Percentiles rank a stretch among this genome's conserved stretches.
phyloP scores from a whole-genome alignment of 2,797 vertebrate genomes.

The Bovichtus variegatus region DNA sequence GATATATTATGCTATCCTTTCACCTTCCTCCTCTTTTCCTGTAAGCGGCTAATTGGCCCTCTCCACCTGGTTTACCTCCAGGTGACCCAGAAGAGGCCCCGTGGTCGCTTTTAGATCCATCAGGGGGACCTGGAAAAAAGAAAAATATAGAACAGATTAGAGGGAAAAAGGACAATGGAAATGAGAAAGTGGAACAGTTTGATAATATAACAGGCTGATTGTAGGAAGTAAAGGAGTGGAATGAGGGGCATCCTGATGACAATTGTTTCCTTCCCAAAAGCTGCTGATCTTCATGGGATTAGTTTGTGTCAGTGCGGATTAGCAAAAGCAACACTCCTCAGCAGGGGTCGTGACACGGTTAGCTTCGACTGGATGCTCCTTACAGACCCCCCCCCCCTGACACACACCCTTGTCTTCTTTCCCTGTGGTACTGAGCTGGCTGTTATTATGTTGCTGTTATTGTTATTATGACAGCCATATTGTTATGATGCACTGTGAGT shows the following conservation, averaged over 20 bases:
- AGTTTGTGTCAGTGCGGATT: slow-evolving; percentile 69
- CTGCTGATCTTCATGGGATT: slow-evolving; percentile 61
- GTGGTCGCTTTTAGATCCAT: slow-evolving; percentile 18
- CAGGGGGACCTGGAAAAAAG: slow-evolving; percentile 4
- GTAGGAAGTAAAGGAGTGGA: not conserved
- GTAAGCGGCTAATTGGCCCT: slow-evolving; percentile 54
- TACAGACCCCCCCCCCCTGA: not conserved
- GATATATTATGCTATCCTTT: slow-evolving; percentile 25
- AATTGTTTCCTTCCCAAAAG: slow-evolving; percentile 53
- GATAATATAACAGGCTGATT: not conserved
- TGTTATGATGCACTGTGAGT: slow-evolving; percentile 26
- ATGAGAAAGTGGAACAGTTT: slow-evolving; percentile 19
- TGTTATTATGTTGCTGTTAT: slow-evolving; percentile 12
- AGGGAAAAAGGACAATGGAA: slow-evolving; percentile 10
- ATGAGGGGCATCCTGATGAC: slow-evolving; percentile 27
- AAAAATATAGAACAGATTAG: not conserved
- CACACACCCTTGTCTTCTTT: not conserved
- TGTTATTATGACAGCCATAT: slow-evolving; percentile 25
- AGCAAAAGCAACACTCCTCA: slow-evolving; percentile 57
- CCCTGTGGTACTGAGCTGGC: slow-evolving; percentile 13
- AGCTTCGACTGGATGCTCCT: slow-evolving; percentile 47
- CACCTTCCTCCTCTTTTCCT: slow-evolving; percentile 30
- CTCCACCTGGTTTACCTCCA: slow-evolving; percentile 54
- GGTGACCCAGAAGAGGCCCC: slow-evolving; percentile 46
- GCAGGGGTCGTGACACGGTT: slow-evolving; percentile 59